phyloP scores from a whole-genome alignment of 2,888 invertebrate genomes.

The Tiliacea aurago region DNA sequence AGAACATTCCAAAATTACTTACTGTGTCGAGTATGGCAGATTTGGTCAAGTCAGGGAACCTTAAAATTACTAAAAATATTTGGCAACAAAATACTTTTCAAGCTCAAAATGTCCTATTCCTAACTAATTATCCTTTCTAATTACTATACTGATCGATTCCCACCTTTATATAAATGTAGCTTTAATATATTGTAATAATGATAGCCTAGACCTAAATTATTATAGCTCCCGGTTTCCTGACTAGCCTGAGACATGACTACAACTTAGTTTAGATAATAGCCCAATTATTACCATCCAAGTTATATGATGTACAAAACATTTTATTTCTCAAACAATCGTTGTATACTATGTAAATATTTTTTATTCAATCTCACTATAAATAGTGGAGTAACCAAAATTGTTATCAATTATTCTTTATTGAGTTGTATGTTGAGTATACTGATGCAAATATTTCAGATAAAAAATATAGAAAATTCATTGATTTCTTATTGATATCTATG shows the following conservation, averaged over 20 bases:
- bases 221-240: slow-evolving; percentile 45
- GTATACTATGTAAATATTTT: slow-evolving; percentile 80
- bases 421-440: slow-evolving; percentile 45
- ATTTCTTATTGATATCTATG: slow-evolving; percentile 37
- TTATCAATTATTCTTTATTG: slow-evolving; percentile 62
- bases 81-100: slow-evolving; percentile 47
- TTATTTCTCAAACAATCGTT: slow-evolving; percentile 53
- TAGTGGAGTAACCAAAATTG: slow-evolving; percentile 63
- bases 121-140: slow-evolving; percentile 33
- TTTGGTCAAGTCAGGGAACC: slow-evolving; percentile 57
- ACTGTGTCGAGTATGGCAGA: slow-evolving; percentile 49
- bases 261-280: slow-evolving; percentile 43
- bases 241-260: slow-evolving; percentile 32
- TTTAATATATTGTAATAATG: slow-evolving; percentile 54
- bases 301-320: slow-evolving; percentile 57
- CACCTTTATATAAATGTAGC: slow-evolving; percentile 56
- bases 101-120: slow-evolving; percentile 49
- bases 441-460: slow-evolving; percentile 41
- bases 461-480: slow-evolving; percentile 36
- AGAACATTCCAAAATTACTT: slow-evolving; percentile 82
- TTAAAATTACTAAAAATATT: slow-evolving; percentile 21
- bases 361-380: slow-evolving; percentile 61
- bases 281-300: slow-evolving; percentile 49
- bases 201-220: slow-evolving; percentile 52
- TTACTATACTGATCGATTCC: slow-evolving; percentile 46